phyloP scores from a whole-genome alignment of 2,888 invertebrate genomes.

The Oasisia sp. region DNA sequence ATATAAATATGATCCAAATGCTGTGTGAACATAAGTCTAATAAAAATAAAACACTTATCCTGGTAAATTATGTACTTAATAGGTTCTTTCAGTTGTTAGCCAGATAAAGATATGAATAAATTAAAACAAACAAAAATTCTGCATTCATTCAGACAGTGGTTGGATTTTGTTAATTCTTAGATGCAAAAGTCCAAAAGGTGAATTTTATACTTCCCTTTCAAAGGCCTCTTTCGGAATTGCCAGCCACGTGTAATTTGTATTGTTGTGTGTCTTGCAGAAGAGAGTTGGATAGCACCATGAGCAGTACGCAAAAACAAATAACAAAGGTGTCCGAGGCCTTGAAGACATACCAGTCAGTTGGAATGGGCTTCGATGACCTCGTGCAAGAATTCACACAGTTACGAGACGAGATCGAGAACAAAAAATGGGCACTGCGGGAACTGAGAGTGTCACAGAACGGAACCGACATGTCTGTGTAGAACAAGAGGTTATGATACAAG shows the following conservation, averaged over 20 bases:
- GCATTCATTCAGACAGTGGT: not conserved
- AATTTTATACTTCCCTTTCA: too few relatives aligned
- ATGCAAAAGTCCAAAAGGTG: not conserved
- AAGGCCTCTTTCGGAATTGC: not conserved
- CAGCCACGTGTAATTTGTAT: not conserved
- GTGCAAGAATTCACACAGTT: constrained; percentile 55
- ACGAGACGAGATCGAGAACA: constrained; percentile 56
- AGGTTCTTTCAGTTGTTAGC: too few relatives aligned
- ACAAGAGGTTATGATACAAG: not conserved
- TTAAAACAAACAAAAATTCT: not conserved
- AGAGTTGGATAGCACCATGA: constrained; percentile 47
- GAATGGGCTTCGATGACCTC: constrained; percentile 55
- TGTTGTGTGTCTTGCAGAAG: constrained; percentile 42
- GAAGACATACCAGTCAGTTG: constrained; percentile 55
- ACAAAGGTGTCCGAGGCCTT: constrained; percentile 48
- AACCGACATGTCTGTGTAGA: not conserved
- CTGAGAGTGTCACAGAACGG: constrained; percentile 26
- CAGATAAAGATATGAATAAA: too few relatives aligned
- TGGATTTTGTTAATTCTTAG: not conserved
- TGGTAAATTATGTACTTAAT: too few relatives aligned
- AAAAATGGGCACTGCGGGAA: constrained; percentile 55
- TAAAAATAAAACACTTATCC: too few relatives aligned
- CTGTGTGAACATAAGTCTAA: too few relatives aligned
- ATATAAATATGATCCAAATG: too few relatives aligned
- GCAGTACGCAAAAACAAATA: constrained; percentile 49